A percentile compares a stretch with the other conserved stretches of the same genome.
Conservation (phyloP, 2,797 vertebrate genomes). For the Myoxocephalus aenaeus region DNA sequence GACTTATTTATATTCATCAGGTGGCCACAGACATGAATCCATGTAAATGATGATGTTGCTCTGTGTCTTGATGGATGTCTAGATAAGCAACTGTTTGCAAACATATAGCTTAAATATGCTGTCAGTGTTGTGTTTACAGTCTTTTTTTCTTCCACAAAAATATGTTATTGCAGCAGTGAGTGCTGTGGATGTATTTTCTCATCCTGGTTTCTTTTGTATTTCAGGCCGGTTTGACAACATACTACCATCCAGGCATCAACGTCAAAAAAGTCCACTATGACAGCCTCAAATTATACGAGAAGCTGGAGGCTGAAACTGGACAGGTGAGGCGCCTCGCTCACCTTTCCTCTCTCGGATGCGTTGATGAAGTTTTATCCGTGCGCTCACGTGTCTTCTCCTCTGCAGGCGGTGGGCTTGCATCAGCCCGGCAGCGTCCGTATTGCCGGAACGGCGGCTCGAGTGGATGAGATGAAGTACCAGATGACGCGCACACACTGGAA, state of each 20-base stretch:
- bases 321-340: constrained; percentile 84
- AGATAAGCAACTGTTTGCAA: background rate
- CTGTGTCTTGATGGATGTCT: background rate
- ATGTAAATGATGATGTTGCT: background rate
- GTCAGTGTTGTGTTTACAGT: no score
- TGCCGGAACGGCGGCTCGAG: constrained; percentile 89
- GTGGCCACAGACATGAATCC: background rate
- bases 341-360: background rate
- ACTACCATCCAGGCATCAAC: constrained; percentile 98
- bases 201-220: constrained; percentile 20
- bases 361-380: background rate
- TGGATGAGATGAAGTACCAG: constrained; percentile 97
- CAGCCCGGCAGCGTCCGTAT: constrained; percentile 96
- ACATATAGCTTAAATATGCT: background rate
- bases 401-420: constrained; percentile 93
- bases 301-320: constrained; percentile 94
- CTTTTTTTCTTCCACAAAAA: no score
- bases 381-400: background rate
- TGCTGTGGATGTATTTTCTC: background rate
- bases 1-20: background rate
- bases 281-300: constrained; percentile 96
- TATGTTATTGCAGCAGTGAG: no score
- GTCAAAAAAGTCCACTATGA: constrained; percentile 96
- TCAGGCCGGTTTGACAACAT: constrained; percentile 96
- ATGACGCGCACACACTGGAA: constrained; percentile 95